phyloP scores from a whole-genome alignment of 1,140 invertebrate species.

The Protaetia brevitarsis region DNA sequence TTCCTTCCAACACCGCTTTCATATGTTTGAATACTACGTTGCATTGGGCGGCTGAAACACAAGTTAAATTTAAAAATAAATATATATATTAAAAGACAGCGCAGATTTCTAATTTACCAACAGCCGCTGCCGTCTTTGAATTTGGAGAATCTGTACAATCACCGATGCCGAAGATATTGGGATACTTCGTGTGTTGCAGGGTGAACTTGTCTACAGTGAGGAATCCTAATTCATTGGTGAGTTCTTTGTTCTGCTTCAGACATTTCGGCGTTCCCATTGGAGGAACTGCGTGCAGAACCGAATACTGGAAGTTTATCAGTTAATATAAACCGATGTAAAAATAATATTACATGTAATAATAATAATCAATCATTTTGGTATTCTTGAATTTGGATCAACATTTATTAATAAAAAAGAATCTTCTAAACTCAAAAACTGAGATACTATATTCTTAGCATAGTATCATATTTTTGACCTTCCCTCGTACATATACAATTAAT shows the following conservation, averaged over 20 bases:
- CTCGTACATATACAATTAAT: too few species aligned
- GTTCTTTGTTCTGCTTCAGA: constrained; percentile 55
- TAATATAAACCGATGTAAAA: not conserved
- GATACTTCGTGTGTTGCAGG: constrained; percentile 75
- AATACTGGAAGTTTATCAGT: constrained; percentile 71
- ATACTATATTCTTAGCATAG: too few species aligned
- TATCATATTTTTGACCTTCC: too few species aligned
- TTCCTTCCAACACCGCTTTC: constrained; percentile 59
- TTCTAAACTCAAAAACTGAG: too few species aligned
- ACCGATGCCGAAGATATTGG: constrained; percentile 91
- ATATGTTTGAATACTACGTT: constrained; percentile 78
- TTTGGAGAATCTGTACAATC: constrained; percentile 91
- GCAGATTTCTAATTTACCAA: constrained; percentile 65
- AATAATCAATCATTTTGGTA: too few species aligned
- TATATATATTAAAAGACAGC: too few species aligned
- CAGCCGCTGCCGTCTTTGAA: constrained; percentile 93
- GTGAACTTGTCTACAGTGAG: constrained; percentile 76
- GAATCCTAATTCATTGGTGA: constrained; percentile 73
- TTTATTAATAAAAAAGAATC: too few species aligned
- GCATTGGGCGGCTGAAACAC: constrained; percentile 73
- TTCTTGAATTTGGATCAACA: too few species aligned
- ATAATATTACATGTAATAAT: not conserved
- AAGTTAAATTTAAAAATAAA: too few species aligned
- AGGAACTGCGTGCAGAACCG: constrained; percentile 84
- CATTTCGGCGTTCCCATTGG: constrained; percentile 80